Conservation (phyloP, 2,888 invertebrate species). For the Pediacus dermestoides region DNA sequence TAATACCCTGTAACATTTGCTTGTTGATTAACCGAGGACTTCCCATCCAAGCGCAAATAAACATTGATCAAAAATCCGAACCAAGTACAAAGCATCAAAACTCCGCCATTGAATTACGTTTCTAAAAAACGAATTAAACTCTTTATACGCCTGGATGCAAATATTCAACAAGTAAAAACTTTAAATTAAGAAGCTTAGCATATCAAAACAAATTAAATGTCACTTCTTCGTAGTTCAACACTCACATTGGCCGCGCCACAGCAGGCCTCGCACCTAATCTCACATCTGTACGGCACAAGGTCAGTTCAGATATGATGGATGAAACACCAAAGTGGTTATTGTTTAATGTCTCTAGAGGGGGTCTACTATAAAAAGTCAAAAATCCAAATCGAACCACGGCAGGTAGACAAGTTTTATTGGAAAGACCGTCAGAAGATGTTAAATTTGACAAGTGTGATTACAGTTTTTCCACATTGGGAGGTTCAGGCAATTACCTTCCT, state of each 20-base stretch:
- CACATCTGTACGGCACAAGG: constrained; percentile 40
- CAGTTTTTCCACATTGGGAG: constrained; percentile 33
- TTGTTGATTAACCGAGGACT: too few species aligned
- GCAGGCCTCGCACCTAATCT: constrained; percentile 46
- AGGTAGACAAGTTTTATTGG: constrained; percentile 34
- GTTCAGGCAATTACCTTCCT: constrained; percentile 29
- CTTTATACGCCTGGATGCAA: too few species aligned
- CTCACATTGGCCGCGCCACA: constrained; percentile 36
- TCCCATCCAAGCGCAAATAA: too few species aligned
- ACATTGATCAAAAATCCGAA: too few species aligned
- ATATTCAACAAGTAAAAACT: constrained; percentile 11
- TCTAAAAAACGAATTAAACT: too few species aligned
- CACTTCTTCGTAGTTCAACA: constrained; percentile 39
- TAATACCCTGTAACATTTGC: too few species aligned
- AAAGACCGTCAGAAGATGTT: constrained; percentile 34
- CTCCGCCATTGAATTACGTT: too few species aligned
- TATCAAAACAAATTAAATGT: constrained; percentile 47
- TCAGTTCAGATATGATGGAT: constrained; percentile 44
- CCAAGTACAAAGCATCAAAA: too few species aligned
- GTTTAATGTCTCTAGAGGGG: constrained; percentile 49
- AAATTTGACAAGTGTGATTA: constrained; percentile 42
- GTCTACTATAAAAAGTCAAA: constrained; percentile 38
- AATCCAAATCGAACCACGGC: constrained; percentile 35
- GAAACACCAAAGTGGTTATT: constrained; percentile 50
- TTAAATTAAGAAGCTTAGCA: constrained; percentile 34